Percentiles rank a stretch among this genome's conserved stretches.
These are phyloP conservation scores for Octopus sinensis DNA, from an alignment of 1,140 invertebrate species.

Conservation along the genomic window DNA sequence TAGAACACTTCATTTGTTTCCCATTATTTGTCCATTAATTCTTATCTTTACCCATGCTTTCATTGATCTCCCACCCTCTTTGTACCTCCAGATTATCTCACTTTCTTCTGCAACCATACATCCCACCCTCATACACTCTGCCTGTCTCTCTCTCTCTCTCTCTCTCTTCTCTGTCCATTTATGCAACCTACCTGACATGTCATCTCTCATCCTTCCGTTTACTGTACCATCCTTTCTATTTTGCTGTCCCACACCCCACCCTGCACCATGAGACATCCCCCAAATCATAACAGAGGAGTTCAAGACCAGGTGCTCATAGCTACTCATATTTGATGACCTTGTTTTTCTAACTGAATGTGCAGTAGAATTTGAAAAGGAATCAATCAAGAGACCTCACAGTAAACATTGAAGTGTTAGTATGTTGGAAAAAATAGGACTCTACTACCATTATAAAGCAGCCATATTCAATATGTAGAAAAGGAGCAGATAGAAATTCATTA, in stretches of 20 bases:
- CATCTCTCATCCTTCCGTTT: not conserved
- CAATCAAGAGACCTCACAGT: too few relatives aligned
- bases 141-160: conserved; percentile 15
- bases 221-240: not conserved
- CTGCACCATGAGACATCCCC: not conserved
- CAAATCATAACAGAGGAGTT: too few relatives aligned
- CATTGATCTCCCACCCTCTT: not conserved
- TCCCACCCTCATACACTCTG: not conserved
- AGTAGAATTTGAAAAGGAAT: too few relatives aligned
- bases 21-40: not conserved
- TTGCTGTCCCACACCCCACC: not conserved
- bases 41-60: not conserved
- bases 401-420: too few relatives aligned
- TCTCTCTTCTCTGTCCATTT: not conserved
- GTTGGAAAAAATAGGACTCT: too few relatives aligned
- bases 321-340: too few relatives aligned
- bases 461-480: too few relatives aligned
- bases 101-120: not conserved
- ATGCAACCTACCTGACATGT: not conserved
- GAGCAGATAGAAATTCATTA: too few relatives aligned
- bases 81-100: not conserved
- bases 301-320: too few relatives aligned
- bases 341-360: too few relatives aligned
- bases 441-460: too few relatives aligned
- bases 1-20: not conserved